Base-by-base conservation (phyloP, 1,140 invertebrate genomes). In the Cataglyphis hispanica region DNA sequence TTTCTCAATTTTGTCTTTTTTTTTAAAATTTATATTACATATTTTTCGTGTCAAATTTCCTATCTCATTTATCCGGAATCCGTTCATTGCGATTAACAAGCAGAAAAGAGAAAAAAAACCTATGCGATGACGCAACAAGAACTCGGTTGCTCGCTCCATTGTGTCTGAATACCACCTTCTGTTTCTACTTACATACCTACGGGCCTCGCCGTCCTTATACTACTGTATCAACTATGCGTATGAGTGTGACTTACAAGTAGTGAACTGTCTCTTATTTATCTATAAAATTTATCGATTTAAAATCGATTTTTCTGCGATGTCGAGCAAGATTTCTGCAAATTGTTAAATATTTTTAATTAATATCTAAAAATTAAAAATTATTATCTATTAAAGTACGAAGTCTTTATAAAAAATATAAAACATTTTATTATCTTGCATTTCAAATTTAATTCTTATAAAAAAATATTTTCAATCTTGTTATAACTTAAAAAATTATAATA, bases 21-120 rank as follows among this genome's bases (percentile, higher is more conserved):
- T 22, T 43, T 25, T 1, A 1, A n/a, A n/a, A 80, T 25, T 70
- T 56, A 37, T 50, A 50, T 56, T 27, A 46, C n/a, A 31, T 56
- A 69, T 56, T 37, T 56, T 34, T 34, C 64, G 31, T 43, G 43
- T 89, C 69, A 43, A 84, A 27, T 56, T 61, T 77, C 16, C 61
- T 69, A 89, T 75, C 80, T 85, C 80, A 53, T 74, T 25, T 19
- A 31, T 34, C 75, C 70, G 74, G 46, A 37, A 58, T 58, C 69
- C 22, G 66, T 61, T 50, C 74, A 67, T 69, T 56, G 78, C 69
- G 27, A 53, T 27, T 34, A 84, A 83, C 40, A 87, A 74, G 77
- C n/a, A 74, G 86, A 89, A 89, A 83, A 83, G 46, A 84, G 72
- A 84, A 50, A 13, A 22, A 84, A 77, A 77, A 43, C 22, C 66